Evolutionary conservation across 2,113 vertebrate species (phyloP).

Genomic region (Collichthys lucidus): DNA sequence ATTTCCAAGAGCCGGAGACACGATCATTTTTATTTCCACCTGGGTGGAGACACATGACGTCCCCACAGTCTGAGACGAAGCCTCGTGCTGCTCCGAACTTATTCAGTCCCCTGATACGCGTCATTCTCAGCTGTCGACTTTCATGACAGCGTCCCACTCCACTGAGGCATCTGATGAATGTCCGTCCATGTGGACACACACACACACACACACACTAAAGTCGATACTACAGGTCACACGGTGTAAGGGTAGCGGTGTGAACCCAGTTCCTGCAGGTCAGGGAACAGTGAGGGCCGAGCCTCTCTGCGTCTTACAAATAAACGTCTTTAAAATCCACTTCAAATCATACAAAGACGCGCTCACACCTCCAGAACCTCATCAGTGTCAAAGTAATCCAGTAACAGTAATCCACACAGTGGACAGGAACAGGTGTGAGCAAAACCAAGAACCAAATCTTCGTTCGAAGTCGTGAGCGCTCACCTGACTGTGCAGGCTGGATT

Average conservation of each 20-base stretch:
- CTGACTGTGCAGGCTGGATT: no score
- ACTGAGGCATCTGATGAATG: conserved; percentile 29
- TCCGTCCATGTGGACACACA: conserved; percentile 35
- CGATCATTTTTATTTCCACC: conserved; percentile 44
- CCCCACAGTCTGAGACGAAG: background rate
- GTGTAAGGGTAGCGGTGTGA: background rate
- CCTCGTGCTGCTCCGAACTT: background rate
- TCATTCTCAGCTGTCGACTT: conserved; percentile 39
- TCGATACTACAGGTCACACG: background rate
- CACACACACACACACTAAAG: conserved; percentile 7
- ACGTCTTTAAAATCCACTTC: background rate
- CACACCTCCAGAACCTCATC: background rate
- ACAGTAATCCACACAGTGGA: no score
- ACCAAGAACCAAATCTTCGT: no score
- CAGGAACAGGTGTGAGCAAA: no score
- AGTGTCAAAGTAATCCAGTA: no score
- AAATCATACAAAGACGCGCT: background rate
- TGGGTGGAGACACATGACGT: conserved; percentile 34
- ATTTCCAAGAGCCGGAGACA: background rate
- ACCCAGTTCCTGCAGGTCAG: background rate
- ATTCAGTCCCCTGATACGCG: conserved; percentile 20
- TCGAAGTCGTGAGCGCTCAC: no score
- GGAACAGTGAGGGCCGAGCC: background rate
- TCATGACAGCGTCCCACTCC: conserved; percentile 40
- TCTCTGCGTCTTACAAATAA: background rate